Percentiles rank a stretch among this genome's conserved stretches.
Evolutionary conservation across 2,797 vertebrate species (phyloP).

Genomic region (Rhinichthys osculus): DNA sequence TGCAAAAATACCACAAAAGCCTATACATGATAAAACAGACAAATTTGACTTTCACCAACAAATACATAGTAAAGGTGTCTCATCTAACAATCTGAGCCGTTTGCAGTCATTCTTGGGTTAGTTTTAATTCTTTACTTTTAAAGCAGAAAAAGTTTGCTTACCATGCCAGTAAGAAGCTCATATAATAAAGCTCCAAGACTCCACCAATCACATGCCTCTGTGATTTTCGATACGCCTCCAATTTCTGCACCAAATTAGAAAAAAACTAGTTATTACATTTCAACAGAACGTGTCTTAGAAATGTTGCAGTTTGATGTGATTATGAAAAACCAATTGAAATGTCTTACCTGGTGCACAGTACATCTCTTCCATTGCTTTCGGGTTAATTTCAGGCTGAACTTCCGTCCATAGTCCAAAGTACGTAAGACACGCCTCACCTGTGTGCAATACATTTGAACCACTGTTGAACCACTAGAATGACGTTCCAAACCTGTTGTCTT

Average conservation of each 20-base stretch:
- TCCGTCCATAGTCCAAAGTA: constrained; percentile 99
- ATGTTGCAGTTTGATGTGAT: not conserved
- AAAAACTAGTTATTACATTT: not conserved
- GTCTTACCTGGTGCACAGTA: constrained; percentile 94
- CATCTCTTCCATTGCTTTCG: constrained; percentile 85
- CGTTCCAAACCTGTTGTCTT: not conserved
- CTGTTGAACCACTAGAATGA: not conserved
- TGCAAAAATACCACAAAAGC: not conserved
- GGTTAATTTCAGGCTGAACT: constrained; percentile 87
- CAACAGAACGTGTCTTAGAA: not conserved
- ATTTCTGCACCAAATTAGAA: constrained; percentile 82
- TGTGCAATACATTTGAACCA: constrained; percentile 51
- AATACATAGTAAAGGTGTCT: not conserved
- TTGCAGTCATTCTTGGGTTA: not conserved
- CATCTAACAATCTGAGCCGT: not conserved
- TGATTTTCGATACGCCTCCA: constrained; percentile 86
- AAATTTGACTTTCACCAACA: not conserved
- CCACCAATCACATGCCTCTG: constrained; percentile 97
- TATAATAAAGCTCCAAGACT: constrained; percentile 94
- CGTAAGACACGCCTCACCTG: constrained; percentile 91
- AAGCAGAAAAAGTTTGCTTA: constrained; percentile 70
- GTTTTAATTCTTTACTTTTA: not conserved
- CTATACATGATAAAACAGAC: not conserved
- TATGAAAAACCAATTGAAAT: not conserved
- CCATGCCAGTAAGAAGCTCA: constrained; percentile 92